Conservation (phyloP, 2,888 invertebrate genomes). For the Xanthia togata region DNA sequence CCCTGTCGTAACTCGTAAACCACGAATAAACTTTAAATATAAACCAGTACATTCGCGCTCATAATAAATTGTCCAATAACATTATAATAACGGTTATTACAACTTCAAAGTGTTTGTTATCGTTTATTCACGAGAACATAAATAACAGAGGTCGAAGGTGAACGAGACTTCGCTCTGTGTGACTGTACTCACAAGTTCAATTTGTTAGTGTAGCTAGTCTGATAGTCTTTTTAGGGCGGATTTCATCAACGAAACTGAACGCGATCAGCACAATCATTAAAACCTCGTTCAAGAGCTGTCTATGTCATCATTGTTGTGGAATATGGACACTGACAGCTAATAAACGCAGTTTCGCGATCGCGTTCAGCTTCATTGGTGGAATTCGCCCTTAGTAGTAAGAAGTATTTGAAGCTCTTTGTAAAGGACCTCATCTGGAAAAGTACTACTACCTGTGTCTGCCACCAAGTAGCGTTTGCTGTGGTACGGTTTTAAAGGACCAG, state of each 20-base stretch:
- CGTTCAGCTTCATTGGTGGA: too few species aligned
- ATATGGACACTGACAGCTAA: too few species aligned
- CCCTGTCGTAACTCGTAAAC: slow-evolving; percentile 20
- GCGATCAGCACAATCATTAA: too few species aligned
- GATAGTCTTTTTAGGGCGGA: background rate
- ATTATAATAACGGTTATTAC: slow-evolving; percentile 66
- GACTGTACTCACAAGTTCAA: slow-evolving; percentile 41
- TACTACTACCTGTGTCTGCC: background rate
- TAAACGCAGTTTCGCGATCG: too few species aligned
- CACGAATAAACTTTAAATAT: slow-evolving; percentile 42
- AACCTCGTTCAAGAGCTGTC: too few species aligned
- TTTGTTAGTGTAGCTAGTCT: background rate
- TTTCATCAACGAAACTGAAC: too few species aligned
- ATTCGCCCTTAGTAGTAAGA: too few species aligned
- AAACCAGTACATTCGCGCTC: slow-evolving; percentile 44
- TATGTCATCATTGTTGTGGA: too few species aligned
- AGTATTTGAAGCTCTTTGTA: background rate
- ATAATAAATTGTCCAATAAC: slow-evolving; percentile 65
- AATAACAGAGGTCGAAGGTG: slow-evolving; percentile 68
- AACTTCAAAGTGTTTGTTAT: slow-evolving; percentile 71
- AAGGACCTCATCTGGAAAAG: background rate
- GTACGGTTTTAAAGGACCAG: background rate
- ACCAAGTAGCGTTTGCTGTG: background rate
- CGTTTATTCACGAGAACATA: slow-evolving; percentile 64
- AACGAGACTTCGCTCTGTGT: slow-evolving; percentile 58